phyloP scores from a whole-genome alignment of 2,113 vertebrate genomes.

The Oryzias celebensis region DNA sequence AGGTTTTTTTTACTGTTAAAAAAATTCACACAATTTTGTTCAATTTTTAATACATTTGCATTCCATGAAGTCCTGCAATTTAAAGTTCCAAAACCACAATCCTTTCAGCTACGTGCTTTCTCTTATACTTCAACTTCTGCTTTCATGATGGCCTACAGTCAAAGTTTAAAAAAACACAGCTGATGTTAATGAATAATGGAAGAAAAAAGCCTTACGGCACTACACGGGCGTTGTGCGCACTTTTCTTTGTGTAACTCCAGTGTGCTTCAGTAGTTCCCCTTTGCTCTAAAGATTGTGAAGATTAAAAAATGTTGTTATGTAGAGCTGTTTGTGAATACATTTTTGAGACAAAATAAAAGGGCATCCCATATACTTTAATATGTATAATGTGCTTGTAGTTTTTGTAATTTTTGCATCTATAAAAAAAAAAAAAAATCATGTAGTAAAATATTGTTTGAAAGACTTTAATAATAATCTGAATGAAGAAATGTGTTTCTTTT shows the following conservation, averaged over 20 bases:
- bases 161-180: constrained; percentile 26
- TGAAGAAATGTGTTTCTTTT: too few relatives aligned
- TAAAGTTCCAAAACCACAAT: neutral
- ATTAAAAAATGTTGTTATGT: neutral
- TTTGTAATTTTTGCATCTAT: too few relatives aligned
- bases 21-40: too few relatives aligned
- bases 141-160: constrained; percentile 26
- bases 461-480: too few relatives aligned
- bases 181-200: constrained; percentile 46
- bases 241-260: constrained; percentile 8
- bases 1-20: too few relatives aligned
- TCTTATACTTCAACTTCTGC: constrained; percentile 3
- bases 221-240: constrained; percentile 7
- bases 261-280: constrained; percentile 8
- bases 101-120: neutral
- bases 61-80: neutral
- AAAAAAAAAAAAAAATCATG: too few relatives aligned
- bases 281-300: constrained; percentile 2
- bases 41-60: too few relatives aligned
- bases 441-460: too few relatives aligned
- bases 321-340: neutral
- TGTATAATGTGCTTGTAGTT: too few relatives aligned
- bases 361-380: neutral
- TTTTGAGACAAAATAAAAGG: neutral
- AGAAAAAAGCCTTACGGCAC: constrained; percentile 11